phyloP scores from a whole-genome alignment of 2,888 invertebrate genomes.

The Drosophila leonis region DNA sequence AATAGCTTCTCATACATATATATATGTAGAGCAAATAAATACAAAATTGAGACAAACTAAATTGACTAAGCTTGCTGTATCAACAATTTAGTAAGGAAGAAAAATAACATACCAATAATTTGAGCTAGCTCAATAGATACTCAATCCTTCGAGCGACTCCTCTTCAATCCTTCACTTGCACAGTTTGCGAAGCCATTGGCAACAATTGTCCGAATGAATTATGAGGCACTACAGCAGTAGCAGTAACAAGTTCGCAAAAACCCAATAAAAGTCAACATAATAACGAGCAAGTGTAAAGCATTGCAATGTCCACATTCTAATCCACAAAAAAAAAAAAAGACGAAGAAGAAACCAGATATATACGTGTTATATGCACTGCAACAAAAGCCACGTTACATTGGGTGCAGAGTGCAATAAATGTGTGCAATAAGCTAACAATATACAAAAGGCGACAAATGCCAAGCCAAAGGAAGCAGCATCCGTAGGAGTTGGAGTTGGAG shows the following conservation, averaged over 20 bases:
- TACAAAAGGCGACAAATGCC: constrained; percentile 77
- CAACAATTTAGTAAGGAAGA: constrained; percentile 5
- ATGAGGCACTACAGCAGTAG: constrained; percentile 47
- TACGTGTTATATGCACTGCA: neutral
- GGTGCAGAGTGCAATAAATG: constrained; percentile 59
- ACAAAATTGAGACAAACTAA: constrained; percentile 15
- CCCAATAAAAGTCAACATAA: constrained; percentile 68
- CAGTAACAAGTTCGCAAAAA: constrained; percentile 53
- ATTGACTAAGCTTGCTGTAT: constrained; percentile 17
- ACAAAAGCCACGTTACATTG: constrained; percentile 24
- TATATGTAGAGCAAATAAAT: neutral
- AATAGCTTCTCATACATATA: neutral
- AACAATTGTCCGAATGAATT: constrained; percentile 61
- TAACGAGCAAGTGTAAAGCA: constrained; percentile 55
- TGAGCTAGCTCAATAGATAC: constrained; percentile 16
- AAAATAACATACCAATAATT: constrained; percentile 13
- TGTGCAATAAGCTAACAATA: constrained; percentile 75
- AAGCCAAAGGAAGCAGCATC: constrained; percentile 34
- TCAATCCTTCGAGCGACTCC: neutral
- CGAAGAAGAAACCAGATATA: constrained; percentile 1
- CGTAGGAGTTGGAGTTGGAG: neutral
- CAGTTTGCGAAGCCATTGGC: constrained; percentile 33
- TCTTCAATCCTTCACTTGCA: neutral
- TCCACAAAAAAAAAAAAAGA: constrained; percentile 33
- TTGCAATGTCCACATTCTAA: constrained; percentile 57